These are phyloP conservation scores for Corythoichthys intestinalis DNA, from an alignment of 2,113 vertebrate genomes.

Conservation along the genomic window DNA sequence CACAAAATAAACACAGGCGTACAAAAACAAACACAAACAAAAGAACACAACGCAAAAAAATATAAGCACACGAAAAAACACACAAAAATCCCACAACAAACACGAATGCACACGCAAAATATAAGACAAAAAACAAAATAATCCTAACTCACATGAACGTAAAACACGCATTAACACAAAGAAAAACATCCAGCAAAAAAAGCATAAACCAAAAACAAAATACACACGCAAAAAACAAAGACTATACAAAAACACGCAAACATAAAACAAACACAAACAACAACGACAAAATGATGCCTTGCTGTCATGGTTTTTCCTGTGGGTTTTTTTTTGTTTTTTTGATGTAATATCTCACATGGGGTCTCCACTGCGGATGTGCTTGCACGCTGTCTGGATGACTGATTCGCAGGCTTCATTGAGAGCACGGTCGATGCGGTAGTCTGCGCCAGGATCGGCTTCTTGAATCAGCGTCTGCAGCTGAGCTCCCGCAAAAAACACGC, in stretches of 20 bases:
- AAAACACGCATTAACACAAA: neutral
- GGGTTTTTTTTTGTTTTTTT: neutral
- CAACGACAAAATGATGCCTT: neutral
- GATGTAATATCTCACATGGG: constrained; percentile 82
- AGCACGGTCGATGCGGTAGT: constrained; percentile 92
- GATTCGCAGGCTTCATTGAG: constrained; percentile 94
- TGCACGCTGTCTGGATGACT: constrained; percentile 95
- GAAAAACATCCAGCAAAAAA: neutral
- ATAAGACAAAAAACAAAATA: no score
- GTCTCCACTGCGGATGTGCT: constrained; percentile 91
- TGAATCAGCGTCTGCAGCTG: constrained; percentile 93
- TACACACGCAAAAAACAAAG: neutral
- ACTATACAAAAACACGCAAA: neutral
- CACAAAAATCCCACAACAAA: neutral
- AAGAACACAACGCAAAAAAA: neutral
- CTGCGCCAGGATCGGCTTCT: constrained; percentile 88
- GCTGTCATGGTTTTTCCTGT: neutral
- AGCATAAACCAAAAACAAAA: neutral
- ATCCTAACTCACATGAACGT: no score
- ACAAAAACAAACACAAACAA: neutral
- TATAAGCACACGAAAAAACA: neutral
- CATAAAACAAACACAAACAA: neutral
- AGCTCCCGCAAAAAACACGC: neutral
- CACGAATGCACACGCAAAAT: neutral
- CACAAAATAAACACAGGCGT: neutral